Evolutionary conservation across 2,113 vertebrate genomes (phyloP), one percentile per base, ranked within the genome.

Genomic region (Rhadina sibilatrix): DNA sequence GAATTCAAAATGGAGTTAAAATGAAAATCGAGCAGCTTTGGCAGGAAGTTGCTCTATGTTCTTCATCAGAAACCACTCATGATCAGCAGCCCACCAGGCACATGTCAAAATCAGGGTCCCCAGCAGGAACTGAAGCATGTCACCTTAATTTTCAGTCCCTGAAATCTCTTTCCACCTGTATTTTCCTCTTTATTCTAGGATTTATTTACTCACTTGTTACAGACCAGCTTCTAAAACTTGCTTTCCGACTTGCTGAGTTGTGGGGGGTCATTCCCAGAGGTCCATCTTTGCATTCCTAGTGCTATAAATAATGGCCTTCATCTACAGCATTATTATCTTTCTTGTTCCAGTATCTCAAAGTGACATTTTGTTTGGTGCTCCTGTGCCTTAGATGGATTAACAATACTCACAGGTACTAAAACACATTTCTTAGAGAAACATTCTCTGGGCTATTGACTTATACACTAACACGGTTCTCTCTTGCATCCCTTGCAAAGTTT

Each of bases 401-500:
- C 38, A 75, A 53, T 38, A 52, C 23, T 61, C 53, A 38, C 16
- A 46, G 6, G 23, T 56, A 46, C 53, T n/a, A 28, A 87, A 64
- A 5, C 31, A 76, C 31, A 50, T 72, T 87, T 82, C 21, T 37
- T 82, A 79, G 25, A 56, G 40, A 68, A 72, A 76, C 31, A 23
- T 40, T 50, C 8, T 11, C 46, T 28, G 7, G 23, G 18, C 75
- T 87, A 68, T 22, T 64, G 61, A 71, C 40, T 68, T 38, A 5
- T 0, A 33, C 7, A 14, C 10, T 33, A 53, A 37, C 35, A 23
- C 0, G 0, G 5, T 53, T 70, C 27, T 86, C 35, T 52, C 72
- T 13, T 42, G 47, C 15, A 28, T 60, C 88, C 75, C 15, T 92
- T 70, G 77, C 60, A 94, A 83, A 76, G 60, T 95, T 89, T 82